These are phyloP conservation scores for Pao palembangensis DNA, from an alignment of 2,113 vertebrate genomes.

Conservation along the genomic window DNA sequence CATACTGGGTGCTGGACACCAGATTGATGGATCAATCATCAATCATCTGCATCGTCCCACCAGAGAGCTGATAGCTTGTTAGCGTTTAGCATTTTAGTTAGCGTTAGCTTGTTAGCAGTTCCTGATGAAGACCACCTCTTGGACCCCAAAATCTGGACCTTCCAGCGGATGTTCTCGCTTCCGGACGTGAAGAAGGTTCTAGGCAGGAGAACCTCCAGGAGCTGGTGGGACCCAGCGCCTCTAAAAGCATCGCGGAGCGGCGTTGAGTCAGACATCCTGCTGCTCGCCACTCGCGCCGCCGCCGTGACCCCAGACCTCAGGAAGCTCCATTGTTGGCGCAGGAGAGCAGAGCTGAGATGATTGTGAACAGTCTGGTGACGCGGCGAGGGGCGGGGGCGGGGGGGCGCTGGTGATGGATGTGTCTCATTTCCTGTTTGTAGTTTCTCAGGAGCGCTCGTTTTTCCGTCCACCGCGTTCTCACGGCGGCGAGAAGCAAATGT, in stretches of 20 bases:
- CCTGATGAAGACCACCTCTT: too few relatives aligned
- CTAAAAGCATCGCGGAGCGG: constrained; percentile 1
- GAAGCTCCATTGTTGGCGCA: constrained; percentile 87
- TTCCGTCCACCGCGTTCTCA: constrained; percentile 43
- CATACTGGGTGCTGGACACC: constrained; percentile 42
- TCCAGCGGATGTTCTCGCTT: too few relatives aligned
- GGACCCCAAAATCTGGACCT: too few relatives aligned
- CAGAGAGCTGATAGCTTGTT: constrained; percentile 16
- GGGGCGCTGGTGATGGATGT: constrained; percentile 75
- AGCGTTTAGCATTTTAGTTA: too few relatives aligned
- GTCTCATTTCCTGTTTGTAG: constrained; percentile 82
- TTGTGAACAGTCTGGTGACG: constrained; percentile 13
- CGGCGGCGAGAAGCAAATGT: constrained; percentile 1
- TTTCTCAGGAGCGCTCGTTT: constrained; percentile 84
- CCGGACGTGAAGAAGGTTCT: too few relatives aligned
- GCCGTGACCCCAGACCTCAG: constrained; percentile 65
- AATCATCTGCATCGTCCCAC: constrained; percentile 11
- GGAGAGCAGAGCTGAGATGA: constrained; percentile 41
- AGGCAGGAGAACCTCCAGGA: too few relatives aligned
- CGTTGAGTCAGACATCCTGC: constrained; percentile 38
- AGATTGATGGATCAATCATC: constrained; percentile 68
- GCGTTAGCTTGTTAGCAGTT: too few relatives aligned
- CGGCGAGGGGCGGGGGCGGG: constrained; percentile 14
- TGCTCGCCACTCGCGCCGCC: constrained; percentile 32
- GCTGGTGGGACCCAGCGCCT: too few relatives aligned